Conservation (phyloP, 2,888 invertebrate species). For the Andrena chrysosceles region DNA sequence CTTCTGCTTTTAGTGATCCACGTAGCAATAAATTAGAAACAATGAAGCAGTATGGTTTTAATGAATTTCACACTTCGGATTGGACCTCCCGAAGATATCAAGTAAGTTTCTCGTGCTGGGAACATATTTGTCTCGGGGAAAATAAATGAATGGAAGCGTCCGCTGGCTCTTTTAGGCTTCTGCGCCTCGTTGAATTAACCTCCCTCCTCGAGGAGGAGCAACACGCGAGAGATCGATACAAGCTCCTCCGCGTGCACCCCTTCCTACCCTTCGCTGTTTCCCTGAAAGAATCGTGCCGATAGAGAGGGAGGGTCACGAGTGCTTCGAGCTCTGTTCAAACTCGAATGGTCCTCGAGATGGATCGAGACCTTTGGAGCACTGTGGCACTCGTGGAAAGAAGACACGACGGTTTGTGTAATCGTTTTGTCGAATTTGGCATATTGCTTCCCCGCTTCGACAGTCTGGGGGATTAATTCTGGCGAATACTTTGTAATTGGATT, state of each 20-base stretch:
- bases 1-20: not conserved
- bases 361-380: conserved; percentile 21
- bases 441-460: not conserved
- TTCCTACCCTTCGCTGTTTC: conserved; percentile 24
- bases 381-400: not conserved
- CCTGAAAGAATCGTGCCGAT: conserved; percentile 13
- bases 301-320: not conserved
- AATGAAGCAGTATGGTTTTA: not conserved
- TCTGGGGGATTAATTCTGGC: not conserved
- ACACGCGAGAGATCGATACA: conserved; percentile 31
- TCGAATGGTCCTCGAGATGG: conserved; percentile 21
- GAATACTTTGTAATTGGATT: not conserved
- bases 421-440: not conserved
- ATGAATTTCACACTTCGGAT: not conserved
- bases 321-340: conserved; percentile 33
- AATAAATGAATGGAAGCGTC: conserved; percentile 1
- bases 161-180: not conserved
- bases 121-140: conserved; percentile 4
- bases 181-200: conserved; percentile 43
- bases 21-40: not conserved
- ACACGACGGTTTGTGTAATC: not conserved
- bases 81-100: not conserved
- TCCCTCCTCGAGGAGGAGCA: not conserved
- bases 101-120: not conserved
- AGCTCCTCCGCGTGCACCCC: conserved; percentile 6